phyloP scores from a whole-genome alignment of 2,113 vertebrate species.

The Lasiurus borealis region DNA sequence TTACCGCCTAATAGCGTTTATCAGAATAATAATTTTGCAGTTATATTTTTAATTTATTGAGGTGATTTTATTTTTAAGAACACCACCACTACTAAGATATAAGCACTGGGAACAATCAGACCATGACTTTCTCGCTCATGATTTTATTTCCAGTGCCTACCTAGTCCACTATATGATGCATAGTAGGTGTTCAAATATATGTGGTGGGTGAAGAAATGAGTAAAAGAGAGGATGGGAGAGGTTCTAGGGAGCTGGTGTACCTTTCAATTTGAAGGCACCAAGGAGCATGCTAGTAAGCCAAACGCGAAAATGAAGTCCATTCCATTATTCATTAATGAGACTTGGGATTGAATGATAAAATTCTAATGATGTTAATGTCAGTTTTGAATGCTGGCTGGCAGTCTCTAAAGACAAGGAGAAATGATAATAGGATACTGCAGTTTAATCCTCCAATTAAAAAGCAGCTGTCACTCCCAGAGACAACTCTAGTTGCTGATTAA shows the following conservation, averaged over 20 bases:
- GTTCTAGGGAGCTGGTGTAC: neutral
- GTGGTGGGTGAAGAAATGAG: neutral
- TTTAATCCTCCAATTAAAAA: conserved; percentile 73
- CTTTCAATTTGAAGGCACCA: conserved; percentile 57
- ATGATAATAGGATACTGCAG: conserved; percentile 57
- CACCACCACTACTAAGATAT: neutral
- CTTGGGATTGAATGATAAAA: conserved; percentile 74
- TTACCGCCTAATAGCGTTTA: conserved; percentile 11
- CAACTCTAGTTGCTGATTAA: conserved; percentile 63
- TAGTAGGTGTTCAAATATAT: conserved; percentile 7
- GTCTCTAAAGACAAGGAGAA: conserved; percentile 73
- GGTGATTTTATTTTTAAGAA: neutral
- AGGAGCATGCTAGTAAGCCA: conserved; percentile 30
- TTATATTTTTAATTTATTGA: neutral
- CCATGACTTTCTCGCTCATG: neutral
- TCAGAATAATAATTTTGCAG: neutral
- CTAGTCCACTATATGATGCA: neutral
- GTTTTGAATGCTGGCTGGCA: conserved; percentile 68
- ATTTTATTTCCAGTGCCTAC: conserved; percentile 3
- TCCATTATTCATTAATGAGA: conserved; percentile 75
- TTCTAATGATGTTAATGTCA: conserved; percentile 70
- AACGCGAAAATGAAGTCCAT: conserved; percentile 71
- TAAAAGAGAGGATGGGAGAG: neutral
- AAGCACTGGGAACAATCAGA: neutral
- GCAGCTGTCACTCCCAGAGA: conserved; percentile 56